These are phyloP conservation scores for Panurus biarmicus DNA, from an alignment of 2,113 vertebrate species.

Conservation along the genomic window DNA sequence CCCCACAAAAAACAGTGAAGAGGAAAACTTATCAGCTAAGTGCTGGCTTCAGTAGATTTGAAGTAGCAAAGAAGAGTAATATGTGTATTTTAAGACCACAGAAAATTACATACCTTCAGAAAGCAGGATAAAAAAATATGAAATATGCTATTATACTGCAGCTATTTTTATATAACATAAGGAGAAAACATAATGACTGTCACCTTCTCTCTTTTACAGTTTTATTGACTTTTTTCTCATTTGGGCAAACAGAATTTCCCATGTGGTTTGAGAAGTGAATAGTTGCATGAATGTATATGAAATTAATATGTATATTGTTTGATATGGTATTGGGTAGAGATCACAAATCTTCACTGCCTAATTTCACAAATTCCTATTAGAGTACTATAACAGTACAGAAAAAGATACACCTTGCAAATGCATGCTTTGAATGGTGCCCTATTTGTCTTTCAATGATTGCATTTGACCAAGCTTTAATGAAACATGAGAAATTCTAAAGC, in stretches of 20 bases:
- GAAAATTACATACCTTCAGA: not conserved
- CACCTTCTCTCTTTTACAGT: not conserved
- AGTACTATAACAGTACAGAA: not conserved
- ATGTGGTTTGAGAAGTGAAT: not conserved
- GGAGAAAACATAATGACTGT: not conserved
- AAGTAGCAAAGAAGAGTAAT: not conserved
- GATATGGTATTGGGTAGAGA: not conserved
- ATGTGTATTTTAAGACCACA: not conserved
- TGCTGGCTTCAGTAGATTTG: not conserved
- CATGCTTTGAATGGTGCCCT: not conserved
- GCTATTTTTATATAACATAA: not conserved
- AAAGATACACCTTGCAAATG: not conserved
- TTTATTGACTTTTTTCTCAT: not conserved
- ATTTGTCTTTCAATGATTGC: not conserved
- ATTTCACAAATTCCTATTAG: not conserved
- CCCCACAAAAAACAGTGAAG: not conserved
- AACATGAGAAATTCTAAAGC: not conserved
- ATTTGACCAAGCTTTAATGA: not conserved
- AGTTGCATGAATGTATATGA: not conserved
- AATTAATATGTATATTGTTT: not conserved
- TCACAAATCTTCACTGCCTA: not conserved
- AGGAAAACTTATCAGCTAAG: not conserved
- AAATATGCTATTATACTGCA: not conserved
- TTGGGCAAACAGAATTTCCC: not conserved
- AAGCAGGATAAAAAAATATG: not conserved